Evolutionary conservation across 2,888 invertebrate species (phyloP).

Genomic region (Sphinx pinastri): DNA sequence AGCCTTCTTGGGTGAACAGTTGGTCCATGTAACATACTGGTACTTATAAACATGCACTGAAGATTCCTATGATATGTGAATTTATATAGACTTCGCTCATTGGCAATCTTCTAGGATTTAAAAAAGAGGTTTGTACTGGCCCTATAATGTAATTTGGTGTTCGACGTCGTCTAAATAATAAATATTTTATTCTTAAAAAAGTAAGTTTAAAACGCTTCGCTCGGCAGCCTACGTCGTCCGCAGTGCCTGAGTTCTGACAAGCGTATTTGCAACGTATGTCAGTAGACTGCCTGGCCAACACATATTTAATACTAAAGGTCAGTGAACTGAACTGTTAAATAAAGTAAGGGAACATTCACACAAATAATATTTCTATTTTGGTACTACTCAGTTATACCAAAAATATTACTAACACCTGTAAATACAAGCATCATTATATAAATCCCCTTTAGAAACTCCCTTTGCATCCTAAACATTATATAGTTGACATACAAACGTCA

Average conservation of each 20-base stretch:
- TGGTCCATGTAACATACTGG: no score
- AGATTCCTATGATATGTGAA: no score
- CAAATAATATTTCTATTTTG: no score
- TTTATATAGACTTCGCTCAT: no score
- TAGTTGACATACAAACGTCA: conserved; percentile 44
- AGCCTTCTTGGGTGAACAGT: no score
- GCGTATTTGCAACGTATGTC: conserved; percentile 11
- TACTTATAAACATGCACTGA: no score
- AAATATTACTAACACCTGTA: no score
- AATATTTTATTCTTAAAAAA: neutral
- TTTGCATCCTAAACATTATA: neutral
- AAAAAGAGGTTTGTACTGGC: no score
- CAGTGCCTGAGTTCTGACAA: conserved; percentile 10
- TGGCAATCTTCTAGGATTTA: no score
- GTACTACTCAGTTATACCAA: no score
- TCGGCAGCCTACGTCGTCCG: conserved; percentile 9
- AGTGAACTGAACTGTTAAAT: conserved; percentile 17
- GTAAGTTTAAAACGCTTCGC: conserved; percentile 5
- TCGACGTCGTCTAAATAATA: no score
- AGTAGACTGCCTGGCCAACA: conserved; percentile 24
- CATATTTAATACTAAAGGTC: conserved; percentile 25
- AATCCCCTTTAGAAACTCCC: neutral
- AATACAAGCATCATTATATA: neutral
- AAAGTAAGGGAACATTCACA: conserved; percentile 10
- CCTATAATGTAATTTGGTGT: no score